Evolutionary conservation across 2,797 vertebrate genomes (phyloP).

Genomic region (Chloroceryle inda): DNA sequence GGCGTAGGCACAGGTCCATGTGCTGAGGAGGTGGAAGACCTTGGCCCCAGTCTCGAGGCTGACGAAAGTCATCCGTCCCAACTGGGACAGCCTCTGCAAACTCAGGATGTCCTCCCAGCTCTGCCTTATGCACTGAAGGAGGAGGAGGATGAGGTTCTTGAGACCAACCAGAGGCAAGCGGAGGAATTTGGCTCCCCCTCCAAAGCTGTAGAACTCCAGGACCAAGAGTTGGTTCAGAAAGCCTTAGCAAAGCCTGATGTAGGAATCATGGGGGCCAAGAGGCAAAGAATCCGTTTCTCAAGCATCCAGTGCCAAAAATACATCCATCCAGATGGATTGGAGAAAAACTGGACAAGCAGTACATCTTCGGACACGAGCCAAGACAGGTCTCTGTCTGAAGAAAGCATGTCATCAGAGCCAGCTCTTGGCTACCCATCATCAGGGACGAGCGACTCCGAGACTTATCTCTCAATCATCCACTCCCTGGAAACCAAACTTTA

Average conservation of each 20-base stretch:
- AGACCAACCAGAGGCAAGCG: conserved; percentile 30
- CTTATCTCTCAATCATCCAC: conserved; percentile 92
- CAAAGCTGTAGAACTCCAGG: conserved; percentile 58
- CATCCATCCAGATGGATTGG: conserved; percentile 82
- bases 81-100: conserved; percentile 82
- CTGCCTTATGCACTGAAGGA: conserved; percentile 74
- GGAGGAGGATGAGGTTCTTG: conserved; percentile 62
- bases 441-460: conserved; percentile 85
- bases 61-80: conserved; percentile 83
- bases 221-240: conserved; percentile 71
- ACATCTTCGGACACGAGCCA: conserved; percentile 83
- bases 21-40: conserved; percentile 79
- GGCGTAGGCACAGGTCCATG: conserved; percentile 60
- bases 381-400: conserved; percentile 81
- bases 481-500: conserved; percentile 92
- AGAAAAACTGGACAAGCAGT: conserved; percentile 82
- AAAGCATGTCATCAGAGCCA: conserved; percentile 81
- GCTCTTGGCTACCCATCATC: conserved; percentile 76
- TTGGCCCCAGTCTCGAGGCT: conserved; percentile 79
- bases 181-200: conserved; percentile 52
- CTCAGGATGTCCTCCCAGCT: conserved; percentile 80
- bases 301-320: conserved; percentile 96
- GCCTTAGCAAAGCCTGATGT: conserved; percentile 78
- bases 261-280: conserved; percentile 84
- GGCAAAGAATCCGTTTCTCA: conserved; percentile 93